phyloP scores from a whole-genome alignment of 2,797 vertebrate genomes.

The Enteromius anoplus region DNA sequence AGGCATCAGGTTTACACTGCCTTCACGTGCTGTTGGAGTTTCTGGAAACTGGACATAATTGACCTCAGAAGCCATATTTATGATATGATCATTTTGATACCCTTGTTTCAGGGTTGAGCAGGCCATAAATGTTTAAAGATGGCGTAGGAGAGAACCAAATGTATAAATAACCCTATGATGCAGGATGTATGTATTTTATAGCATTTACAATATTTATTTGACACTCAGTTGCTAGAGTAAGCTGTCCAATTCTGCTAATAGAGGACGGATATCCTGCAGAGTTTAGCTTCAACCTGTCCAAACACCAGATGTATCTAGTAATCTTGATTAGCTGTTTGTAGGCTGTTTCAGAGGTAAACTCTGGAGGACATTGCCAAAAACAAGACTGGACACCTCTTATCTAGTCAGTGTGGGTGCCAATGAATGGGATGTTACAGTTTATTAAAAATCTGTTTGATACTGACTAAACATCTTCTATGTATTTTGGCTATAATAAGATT shows the following conservation, averaged over 20 bases:
- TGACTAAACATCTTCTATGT: neutral
- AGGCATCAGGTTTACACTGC: neutral
- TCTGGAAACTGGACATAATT: neutral
- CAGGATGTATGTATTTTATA: neutral
- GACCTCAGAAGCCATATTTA: neutral
- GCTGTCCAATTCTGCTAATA: neutral
- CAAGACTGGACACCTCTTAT: neutral
- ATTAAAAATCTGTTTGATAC: neutral
- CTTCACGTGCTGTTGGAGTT: neutral
- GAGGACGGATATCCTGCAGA: neutral
- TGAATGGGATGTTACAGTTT: neutral
- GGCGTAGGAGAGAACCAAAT: neutral
- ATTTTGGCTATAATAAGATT: neutral
- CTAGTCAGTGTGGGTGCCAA: neutral
- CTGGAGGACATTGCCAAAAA: neutral
- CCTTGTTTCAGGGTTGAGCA: neutral
- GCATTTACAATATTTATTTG: neutral
- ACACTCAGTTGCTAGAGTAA: neutral
- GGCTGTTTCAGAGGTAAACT: neutral
- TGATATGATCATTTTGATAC: neutral
- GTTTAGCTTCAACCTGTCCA: neutral
- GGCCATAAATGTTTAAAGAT: neutral
- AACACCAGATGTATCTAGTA: neutral
- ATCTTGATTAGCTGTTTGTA: neutral
- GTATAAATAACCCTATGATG: neutral